A percentile compares a stretch with the other conserved stretches of the same genome.
Conservation (phyloP, 2,888 invertebrate species). For the Perizoma affinitatum region DNA sequence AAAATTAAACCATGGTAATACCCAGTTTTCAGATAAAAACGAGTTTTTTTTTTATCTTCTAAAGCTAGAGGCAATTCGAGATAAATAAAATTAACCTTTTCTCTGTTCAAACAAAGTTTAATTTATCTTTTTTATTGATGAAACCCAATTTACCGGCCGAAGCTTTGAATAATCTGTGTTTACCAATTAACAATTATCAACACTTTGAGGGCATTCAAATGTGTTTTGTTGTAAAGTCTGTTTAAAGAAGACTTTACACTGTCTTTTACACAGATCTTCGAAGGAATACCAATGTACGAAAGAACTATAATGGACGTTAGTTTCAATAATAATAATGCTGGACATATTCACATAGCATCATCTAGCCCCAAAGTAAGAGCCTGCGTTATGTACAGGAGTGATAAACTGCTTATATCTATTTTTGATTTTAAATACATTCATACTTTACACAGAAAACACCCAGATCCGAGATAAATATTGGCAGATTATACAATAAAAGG, state of each 20-base stretch:
- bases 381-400: too few species aligned
- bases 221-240: conserved; percentile 4
- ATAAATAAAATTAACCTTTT: neutral
- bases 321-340: too few species aligned
- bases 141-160: neutral
- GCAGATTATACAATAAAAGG: too few species aligned
- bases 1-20: too few species aligned
- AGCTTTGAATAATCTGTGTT: conserved; percentile 4
- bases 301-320: too few species aligned
- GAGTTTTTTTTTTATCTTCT: neutral
- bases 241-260: conserved; percentile 3
- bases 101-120: neutral
- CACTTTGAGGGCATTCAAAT: conserved; percentile 4
- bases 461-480: too few species aligned
- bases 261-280: neutral
- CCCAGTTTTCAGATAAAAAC: too few species aligned
- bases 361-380: too few species aligned
- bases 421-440: too few species aligned
- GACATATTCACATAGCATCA: too few species aligned
- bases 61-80: neutral
- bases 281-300: neutral
- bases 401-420: too few species aligned
- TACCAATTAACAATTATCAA: conserved; percentile 15
- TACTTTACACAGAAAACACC: too few species aligned
- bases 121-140: conserved; percentile 9